Conservation (phyloP, 2,113 vertebrate species). For the Okapia johnstoni region DNA sequence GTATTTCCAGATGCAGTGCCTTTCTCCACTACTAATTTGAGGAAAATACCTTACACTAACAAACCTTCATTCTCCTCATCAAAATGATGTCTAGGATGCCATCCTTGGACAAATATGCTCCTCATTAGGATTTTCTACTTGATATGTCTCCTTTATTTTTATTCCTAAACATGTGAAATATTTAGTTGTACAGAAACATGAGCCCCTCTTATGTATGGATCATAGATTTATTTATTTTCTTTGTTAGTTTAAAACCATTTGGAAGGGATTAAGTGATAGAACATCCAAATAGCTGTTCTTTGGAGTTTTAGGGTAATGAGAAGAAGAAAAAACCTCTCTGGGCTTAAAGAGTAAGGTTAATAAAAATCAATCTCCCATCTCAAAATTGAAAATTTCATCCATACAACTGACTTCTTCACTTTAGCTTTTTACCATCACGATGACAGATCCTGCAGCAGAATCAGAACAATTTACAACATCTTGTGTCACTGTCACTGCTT, state of each 20-base stretch:
- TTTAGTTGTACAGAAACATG: not conserved
- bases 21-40: constrained; percentile 39
- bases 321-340: not conserved
- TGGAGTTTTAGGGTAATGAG: not conserved
- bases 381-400: not conserved
- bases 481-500: constrained; percentile 8
- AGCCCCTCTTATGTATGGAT: not conserved
- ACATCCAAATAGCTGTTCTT: not conserved
- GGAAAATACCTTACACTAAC: constrained; percentile 16
- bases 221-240: not conserved
- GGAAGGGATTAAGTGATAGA: not conserved
- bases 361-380: not conserved
- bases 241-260: constrained; percentile 23
- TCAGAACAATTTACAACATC: constrained; percentile 14
- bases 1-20: constrained; percentile 35
- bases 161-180: constrained; percentile 23
- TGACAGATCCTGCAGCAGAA: not conserved
- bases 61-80: constrained; percentile 32
- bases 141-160: constrained; percentile 7
- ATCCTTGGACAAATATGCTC: not conserved
- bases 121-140: constrained; percentile 49
- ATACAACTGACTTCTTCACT: not conserved
- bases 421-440: not conserved
- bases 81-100: constrained; percentile 17
- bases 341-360: constrained; percentile 2